Evolutionary conservation across 2,888 invertebrate genomes (phyloP).

Genomic region (Ophioninae sp.): DNA sequence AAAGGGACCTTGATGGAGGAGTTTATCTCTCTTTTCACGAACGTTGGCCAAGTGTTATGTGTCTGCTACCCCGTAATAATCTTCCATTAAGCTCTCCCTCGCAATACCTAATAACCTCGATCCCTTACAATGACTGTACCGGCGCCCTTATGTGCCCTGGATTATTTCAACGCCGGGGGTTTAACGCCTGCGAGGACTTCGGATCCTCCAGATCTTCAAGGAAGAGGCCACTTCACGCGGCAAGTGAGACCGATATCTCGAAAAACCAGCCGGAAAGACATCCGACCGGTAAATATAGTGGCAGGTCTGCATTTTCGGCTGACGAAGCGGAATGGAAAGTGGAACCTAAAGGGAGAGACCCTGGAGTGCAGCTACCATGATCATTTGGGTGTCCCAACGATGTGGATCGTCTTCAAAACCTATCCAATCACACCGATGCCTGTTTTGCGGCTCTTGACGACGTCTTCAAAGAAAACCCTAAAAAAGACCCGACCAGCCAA

Average conservation of each 20-base stretch:
- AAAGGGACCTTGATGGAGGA: constrained; percentile 11
- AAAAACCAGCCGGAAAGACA: constrained; percentile 15
- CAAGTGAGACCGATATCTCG: constrained; percentile 33
- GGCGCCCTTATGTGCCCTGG: constrained; percentile 53
- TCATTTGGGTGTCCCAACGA: constrained; percentile 20
- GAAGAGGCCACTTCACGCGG: constrained; percentile 44
- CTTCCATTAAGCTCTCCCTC: constrained; percentile 20
- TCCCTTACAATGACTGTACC: constrained; percentile 1
- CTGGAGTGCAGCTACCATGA: constrained; percentile 17
- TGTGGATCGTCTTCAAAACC: constrained; percentile 32
- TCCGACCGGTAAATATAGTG: constrained; percentile 40
- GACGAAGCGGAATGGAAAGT: not conserved
- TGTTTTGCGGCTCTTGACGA: constrained; percentile 60
- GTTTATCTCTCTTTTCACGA: constrained; percentile 53
- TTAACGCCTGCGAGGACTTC: constrained; percentile 61
- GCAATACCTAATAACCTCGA: constrained; percentile 49
- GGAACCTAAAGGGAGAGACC: not conserved
- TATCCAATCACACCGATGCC: constrained; percentile 51
- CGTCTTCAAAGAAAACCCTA: constrained; percentile 57
- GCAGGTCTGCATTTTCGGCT: constrained; percentile 49
- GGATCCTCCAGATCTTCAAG: not conserved
- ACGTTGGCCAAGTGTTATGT: constrained; percentile 61
- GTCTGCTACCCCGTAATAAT: constrained; percentile 61
- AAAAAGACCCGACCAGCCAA: constrained; percentile 57
- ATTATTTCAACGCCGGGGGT: constrained; percentile 72